These are phyloP conservation scores for Acrocephalus kingi DNA, from an alignment of 2,113 vertebrate genomes.

Conservation along the genomic window DNA sequence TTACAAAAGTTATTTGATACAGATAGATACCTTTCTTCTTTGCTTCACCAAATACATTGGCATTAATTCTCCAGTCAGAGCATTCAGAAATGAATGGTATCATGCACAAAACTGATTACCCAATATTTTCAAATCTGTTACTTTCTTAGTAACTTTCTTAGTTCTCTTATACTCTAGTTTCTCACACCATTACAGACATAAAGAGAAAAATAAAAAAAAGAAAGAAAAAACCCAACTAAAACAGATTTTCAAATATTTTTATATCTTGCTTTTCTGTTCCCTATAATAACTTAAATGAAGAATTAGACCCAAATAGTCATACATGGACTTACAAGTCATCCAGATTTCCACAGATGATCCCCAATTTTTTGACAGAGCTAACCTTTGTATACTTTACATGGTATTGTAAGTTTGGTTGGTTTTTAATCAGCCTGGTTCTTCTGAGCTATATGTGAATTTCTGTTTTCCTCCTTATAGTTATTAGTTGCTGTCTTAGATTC, in stretches of 20 bases:
- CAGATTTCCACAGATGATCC: background rate
- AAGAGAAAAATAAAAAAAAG: background rate
- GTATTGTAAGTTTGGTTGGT: background rate
- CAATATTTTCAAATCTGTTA: background rate
- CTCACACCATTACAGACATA: background rate
- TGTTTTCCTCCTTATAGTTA: background rate
- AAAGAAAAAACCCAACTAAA: background rate
- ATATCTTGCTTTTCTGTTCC: background rate
- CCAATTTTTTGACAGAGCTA: background rate
- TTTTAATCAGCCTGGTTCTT: background rate
- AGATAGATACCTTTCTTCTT: background rate
- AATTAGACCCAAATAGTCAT: background rate
- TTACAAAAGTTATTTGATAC: background rate
- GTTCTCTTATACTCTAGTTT: background rate
- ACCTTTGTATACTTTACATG: background rate
- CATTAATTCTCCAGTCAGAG: background rate
- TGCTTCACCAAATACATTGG: background rate
- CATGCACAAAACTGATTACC: background rate
- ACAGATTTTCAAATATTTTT: background rate
- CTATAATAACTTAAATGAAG: background rate
- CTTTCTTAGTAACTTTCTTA: too few relatives aligned
- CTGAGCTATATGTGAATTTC: background rate
- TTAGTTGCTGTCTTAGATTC: background rate
- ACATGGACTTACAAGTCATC: rapidly evolving
- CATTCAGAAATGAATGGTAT: background rate